Percentiles rank a stretch among this genome's conserved stretches.
Conservation (phyloP, 2,113 vertebrate genomes). For the Tonatia bakeri region DNA sequence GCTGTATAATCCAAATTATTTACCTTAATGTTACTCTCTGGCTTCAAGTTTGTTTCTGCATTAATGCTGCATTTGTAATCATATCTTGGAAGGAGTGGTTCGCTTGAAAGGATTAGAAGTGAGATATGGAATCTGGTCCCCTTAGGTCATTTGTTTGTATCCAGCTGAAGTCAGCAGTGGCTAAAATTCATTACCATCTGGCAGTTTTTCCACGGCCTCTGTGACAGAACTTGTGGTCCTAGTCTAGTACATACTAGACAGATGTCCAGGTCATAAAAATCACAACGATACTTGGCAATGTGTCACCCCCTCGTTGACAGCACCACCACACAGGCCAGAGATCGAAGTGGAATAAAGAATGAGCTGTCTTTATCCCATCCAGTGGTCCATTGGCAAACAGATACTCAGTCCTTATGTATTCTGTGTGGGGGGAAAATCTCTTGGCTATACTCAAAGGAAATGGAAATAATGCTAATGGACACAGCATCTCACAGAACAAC, state of each 20-base stretch:
- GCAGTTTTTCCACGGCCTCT: conserved; percentile 68
- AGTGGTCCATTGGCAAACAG: conserved; percentile 70
- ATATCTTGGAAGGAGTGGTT: conserved; percentile 43
- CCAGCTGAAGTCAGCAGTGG: conserved; percentile 77
- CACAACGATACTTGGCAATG: conserved; percentile 73
- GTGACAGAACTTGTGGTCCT: conserved; percentile 71
- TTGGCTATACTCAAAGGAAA: conserved; percentile 54
- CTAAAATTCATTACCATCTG: conserved; percentile 78
- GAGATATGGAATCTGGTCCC: conserved; percentile 49
- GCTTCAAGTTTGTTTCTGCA: not conserved
- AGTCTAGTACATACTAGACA: conserved; percentile 71
- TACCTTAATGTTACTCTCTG: not conserved
- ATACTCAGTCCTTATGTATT: conserved; percentile 59
- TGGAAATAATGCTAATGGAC: conserved; percentile 35
- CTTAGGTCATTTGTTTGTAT: conserved; percentile 71
- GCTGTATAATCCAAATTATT: not conserved
- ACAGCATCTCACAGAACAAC: not conserved
- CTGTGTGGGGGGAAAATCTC: not conserved
- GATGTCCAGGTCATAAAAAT: conserved; percentile 78
- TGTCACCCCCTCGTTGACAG: conserved; percentile 75
- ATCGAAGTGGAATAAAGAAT: conserved; percentile 71
- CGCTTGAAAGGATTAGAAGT: conserved; percentile 37
- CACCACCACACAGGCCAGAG: conserved; percentile 65
- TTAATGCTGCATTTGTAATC: conserved; percentile 17
- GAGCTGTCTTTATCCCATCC: conserved; percentile 70